Percentiles rank a stretch among this genome's conserved stretches.
These are phyloP conservation scores for Paratilapia polleni DNA, from an alignment of 2,113 vertebrate species.

Conservation along the genomic window DNA sequence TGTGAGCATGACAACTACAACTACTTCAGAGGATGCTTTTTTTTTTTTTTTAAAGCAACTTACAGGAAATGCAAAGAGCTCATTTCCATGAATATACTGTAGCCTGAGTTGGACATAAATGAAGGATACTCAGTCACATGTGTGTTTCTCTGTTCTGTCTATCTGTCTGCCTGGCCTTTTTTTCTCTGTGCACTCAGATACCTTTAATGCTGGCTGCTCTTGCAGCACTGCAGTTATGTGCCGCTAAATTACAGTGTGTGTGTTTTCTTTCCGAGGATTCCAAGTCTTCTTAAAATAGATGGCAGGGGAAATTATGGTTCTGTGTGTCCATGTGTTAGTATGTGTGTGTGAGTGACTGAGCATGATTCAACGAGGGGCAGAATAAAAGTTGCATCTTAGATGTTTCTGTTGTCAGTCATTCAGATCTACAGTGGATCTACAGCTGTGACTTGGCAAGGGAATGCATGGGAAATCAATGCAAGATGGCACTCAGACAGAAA, in stretches of 20 bases:
- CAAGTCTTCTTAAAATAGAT: constrained; percentile 70
- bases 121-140: constrained; percentile 25
- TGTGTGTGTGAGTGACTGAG: constrained; percentile 25
- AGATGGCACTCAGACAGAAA: not conserved
- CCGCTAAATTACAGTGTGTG: constrained; percentile 71
- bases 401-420: constrained; percentile 9
- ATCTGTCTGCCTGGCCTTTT: constrained; percentile 4
- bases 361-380: constrained; percentile 18
- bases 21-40: not conserved
- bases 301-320: constrained; percentile 56
- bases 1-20: not conserved
- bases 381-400: not conserved
- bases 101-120: constrained; percentile 1
- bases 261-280: constrained; percentile 40
- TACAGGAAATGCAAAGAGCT: constrained; percentile 25
- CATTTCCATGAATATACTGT: constrained; percentile 6
- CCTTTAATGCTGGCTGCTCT: constrained; percentile 32
- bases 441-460: not conserved
- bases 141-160: not conserved
- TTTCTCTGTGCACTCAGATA: constrained; percentile 35
- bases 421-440: constrained; percentile 12
- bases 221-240: constrained; percentile 41
- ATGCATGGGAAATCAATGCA: constrained; percentile 31
- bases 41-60: not conserved
- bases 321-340: constrained; percentile 29